Evolutionary conservation across 2,888 invertebrate species (phyloP), one percentile per base, ranked within the genome.

Genomic region (Hirtodrosophila alboralis): DNA sequence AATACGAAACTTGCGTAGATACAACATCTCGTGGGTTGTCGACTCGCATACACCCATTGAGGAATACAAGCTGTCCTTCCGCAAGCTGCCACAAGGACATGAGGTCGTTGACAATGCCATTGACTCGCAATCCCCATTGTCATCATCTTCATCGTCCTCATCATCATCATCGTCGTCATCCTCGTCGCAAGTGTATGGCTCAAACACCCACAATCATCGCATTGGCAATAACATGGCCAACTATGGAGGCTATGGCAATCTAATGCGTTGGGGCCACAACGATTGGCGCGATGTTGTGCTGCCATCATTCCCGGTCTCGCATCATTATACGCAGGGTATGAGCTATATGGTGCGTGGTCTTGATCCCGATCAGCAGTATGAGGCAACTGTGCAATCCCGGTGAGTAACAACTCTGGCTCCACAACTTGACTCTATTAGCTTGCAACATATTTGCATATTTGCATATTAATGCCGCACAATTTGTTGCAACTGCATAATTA

Each of bases 11-110:
- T 30, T 31, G 41, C 36, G 16, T 49, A 93, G 93, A 85, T 94
- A 93, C 89, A 94, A 94, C 87, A 93, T 94, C 73, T 93, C 93
- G 41, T 94, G 94, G 94, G 91, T 92, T 36, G 93, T 94, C 23
- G 93, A 94, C 87, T 94, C 94, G 49, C 92, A 93, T 86, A 92
- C 93, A 71, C 93, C 94, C 48, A 93, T 94, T 59, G 93, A 93
- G 80, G 94, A 94, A 88, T 94, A 93, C 89, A 93, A 93, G 89
- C 89, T 94, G 72, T 92, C 92, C 75, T 94, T 93, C 90, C 91
- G 94, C 80, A 92, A 93, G 89, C 91, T 93, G 75, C 93, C 93
- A 41, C 92, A 93, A 89, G 90, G 90, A 90, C 90, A 90, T 75
- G 90, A 91, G 88, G 89, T 90, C 86, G 89, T 90, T 85, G 90